phyloP scores from a whole-genome alignment of 2,113 vertebrate genomes.

The Rhodinocichla rosea region DNA sequence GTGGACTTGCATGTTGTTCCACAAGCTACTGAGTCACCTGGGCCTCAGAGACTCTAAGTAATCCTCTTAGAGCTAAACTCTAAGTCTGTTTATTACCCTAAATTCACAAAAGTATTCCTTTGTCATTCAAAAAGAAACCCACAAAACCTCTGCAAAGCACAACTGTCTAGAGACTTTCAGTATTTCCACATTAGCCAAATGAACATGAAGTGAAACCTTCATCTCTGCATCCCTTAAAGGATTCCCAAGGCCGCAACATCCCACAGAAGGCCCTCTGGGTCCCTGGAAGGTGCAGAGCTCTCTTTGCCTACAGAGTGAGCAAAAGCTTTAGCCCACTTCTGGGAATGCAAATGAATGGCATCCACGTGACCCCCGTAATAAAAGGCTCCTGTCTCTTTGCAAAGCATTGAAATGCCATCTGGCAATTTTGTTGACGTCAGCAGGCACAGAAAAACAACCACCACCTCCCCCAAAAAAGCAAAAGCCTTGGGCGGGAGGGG shows the following conservation, averaged over 20 bases:
- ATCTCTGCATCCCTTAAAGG: not conserved
- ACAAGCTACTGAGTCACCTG: not conserved
- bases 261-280: conserved; percentile 11
- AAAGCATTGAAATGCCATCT: conserved; percentile 75
- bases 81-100: not conserved
- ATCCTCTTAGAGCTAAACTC: not conserved
- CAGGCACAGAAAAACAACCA: conserved; percentile 73
- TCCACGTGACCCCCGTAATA: conserved; percentile 69
- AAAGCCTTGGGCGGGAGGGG: conserved; percentile 9
- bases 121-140: not conserved
- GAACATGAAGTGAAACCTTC: not conserved
- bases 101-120: not conserved
- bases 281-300: conserved; percentile 40
- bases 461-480: conserved; percentile 48
- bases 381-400: conserved; percentile 77
- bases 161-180: not conserved
- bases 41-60: not conserved
- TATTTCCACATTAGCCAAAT: not conserved
- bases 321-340: conserved; percentile 68
- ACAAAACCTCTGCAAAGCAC: not conserved
- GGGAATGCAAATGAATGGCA: conserved; percentile 70
- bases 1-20: not conserved
- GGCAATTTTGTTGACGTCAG: conserved; percentile 78
- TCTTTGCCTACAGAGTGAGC: conserved; percentile 30
- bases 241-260: conserved; percentile 39